Evolutionary conservation across 1,140 invertebrate species (phyloP), one percentile per base, ranked within the genome.

Genomic region (Halictus rubicundus): DNA sequence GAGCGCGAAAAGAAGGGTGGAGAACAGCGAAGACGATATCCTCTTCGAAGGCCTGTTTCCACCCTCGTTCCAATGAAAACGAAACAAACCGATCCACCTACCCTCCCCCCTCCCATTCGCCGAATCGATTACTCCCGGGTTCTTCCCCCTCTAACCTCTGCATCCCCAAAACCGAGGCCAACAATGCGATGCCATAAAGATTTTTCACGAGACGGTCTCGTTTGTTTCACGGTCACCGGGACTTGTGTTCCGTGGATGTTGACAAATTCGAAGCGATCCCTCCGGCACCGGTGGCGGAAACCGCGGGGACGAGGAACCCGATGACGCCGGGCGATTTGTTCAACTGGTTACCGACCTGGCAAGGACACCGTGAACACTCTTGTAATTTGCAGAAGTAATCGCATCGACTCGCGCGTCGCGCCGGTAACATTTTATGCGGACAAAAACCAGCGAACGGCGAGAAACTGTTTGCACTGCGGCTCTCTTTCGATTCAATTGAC

Each of bases 41-140:
- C 12, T 16, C 52, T 16, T 6, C 2, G 46, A 54, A 52, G n/a
- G 61, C 42, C 52, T 59, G 69, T 61, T 79, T 74, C 63, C 63
- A 79, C 52, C 63, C 77, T 74, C 32, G 61, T 60, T 23, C 14
- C 61, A 52, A 68, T 79, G 54, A 66, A 73, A 79, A 74, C 77
- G 63, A 66, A 79, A 79, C 77, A 60, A 42, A 9, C 21, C 52
- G 61, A 61, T n/a, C n/a, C n/a, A n/a, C n/a, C n/a, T n/a, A n/a
- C n/a, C n/a, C n/a, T n/a, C n/a, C n/a, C 46, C 32, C 59, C 49
- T 12, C 63, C 19, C 10, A 59, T 74, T 73, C 70, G 61, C 14
- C 16, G 63, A 74, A 79, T 79, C 77, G 70, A 79, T 66, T n/a
- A 16, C 9, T 4, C 21, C 49, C 5, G 3, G 1, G 19, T 54